Evolutionary conservation across 2,797 vertebrate species (phyloP).

Genomic region (Sparidentex hasta): DNA sequence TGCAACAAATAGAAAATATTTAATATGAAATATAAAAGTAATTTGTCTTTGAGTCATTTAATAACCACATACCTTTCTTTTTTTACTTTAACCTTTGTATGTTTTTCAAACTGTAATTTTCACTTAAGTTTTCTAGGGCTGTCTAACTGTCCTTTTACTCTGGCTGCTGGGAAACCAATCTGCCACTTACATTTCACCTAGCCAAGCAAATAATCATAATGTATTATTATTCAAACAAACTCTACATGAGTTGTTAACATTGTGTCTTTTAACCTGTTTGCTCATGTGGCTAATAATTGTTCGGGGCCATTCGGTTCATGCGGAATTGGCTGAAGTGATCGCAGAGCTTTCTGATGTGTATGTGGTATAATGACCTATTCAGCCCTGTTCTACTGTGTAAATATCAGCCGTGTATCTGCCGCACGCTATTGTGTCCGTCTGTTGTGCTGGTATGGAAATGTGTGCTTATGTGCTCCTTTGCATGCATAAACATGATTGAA

Average conservation of each 20-base stretch:
- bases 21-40: no score
- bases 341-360: conserved; percentile 79
- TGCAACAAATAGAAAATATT: no score
- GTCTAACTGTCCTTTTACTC: no score
- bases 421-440: conserved; percentile 67
- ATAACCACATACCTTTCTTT: no score
- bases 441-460: conserved; percentile 77
- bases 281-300: conserved; percentile 60
- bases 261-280: conserved; percentile 70
- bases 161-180: neutral
- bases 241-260: conserved; percentile 58
- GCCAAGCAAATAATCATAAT: neutral
- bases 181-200: neutral
- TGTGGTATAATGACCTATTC: conserved; percentile 81
- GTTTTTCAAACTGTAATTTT: no score
- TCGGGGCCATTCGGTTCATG: conserved; percentile 48
- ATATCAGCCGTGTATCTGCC: conserved; percentile 82
- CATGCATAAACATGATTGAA: conserved; percentile 75
- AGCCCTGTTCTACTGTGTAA: conserved; percentile 69
- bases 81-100: no score
- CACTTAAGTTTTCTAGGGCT: no score
- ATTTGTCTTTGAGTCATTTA: no score
- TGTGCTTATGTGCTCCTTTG: conserved; percentile 68
- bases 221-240: conserved; percentile 49
- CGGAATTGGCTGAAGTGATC: conserved; percentile 68